A percentile compares a stretch with the other conserved stretches of the same genome.
These are phyloP conservation scores for Acanthornis magna DNA, from an alignment of 2,797 vertebrate genomes.

Conservation along the genomic window DNA sequence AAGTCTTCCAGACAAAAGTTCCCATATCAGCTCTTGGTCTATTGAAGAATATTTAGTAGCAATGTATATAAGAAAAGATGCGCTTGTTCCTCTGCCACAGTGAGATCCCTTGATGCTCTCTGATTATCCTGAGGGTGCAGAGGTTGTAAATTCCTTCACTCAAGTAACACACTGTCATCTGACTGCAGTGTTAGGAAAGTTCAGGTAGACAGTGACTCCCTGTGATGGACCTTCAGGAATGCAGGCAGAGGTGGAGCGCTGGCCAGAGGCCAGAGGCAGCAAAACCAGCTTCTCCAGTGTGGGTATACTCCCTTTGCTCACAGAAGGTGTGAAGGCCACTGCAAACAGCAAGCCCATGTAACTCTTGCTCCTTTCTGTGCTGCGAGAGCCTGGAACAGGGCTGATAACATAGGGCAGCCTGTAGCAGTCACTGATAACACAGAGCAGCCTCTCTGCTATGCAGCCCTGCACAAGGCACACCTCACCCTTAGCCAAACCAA, in stretches of 20 bases:
- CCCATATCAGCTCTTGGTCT: neutral
- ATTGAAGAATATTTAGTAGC: neutral
- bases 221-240: neutral
- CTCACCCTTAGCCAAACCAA: neutral
- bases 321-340: neutral
- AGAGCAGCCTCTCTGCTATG: neutral
- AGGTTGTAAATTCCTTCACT: neutral
- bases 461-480: too few species aligned
- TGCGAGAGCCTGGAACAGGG: neutral
- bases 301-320: neutral
- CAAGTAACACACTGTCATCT: neutral
- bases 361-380: neutral
- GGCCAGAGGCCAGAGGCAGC: neutral
- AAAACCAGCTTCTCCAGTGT: neutral
- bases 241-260: neutral
- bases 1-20: neutral
- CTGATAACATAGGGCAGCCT: neutral
- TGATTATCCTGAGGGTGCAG: neutral
- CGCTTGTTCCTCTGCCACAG: neutral
- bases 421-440: neutral
- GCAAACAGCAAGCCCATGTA: fast-evolving
- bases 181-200: neutral
- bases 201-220: neutral
- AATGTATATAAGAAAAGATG: neutral
- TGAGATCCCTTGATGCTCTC: neutral